phyloP scores from a whole-genome alignment of 2,797 vertebrate genomes.

The Merluccius polli region DNA sequence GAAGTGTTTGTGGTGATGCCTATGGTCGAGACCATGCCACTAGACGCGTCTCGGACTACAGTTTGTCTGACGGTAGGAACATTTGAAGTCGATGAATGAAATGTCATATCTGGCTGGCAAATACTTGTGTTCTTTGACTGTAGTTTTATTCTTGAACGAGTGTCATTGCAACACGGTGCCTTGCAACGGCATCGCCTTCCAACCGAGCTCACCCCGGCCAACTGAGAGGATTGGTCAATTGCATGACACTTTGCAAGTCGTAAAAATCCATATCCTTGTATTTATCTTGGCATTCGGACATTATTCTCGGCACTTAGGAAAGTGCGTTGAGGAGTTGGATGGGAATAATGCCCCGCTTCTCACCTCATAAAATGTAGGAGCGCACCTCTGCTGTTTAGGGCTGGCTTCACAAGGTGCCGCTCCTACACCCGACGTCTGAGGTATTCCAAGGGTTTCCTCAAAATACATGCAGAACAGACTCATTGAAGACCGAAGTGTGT shows the following conservation, averaged over 20 bases:
- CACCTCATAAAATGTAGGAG: constrained; percentile 68
- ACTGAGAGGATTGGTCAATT: constrained; percentile 57
- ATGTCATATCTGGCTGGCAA: neutral
- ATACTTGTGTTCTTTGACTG: neutral
- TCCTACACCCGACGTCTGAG: constrained; percentile 15
- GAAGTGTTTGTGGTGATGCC: neutral
- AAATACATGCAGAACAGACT: neutral
- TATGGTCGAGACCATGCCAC: neutral
- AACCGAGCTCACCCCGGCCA: constrained; percentile 37
- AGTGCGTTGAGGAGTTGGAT: constrained; percentile 37
- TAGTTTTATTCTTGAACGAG: too few relatives aligned
- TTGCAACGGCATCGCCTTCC: constrained; percentile 27
- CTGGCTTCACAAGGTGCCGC: constrained; percentile 35
- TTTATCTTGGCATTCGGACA: constrained; percentile 54
- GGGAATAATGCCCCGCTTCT: constrained; percentile 61
- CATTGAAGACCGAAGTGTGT: neutral
- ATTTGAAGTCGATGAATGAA: neutral
- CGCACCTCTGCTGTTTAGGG: constrained; percentile 37
- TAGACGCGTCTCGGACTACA: neutral
- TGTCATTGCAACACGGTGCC: neutral
- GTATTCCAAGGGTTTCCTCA: neutral
- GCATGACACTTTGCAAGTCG: constrained; percentile 62
- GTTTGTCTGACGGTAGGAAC: neutral
- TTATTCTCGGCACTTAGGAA: constrained; percentile 40
- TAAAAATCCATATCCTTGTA: constrained; percentile 59